A percentile compares a stretch with the other conserved stretches of the same genome.
phyloP scores from a whole-genome alignment of 37 sponge, comb jelly and placozoan species.

The Corticium candelabrum region DNA sequence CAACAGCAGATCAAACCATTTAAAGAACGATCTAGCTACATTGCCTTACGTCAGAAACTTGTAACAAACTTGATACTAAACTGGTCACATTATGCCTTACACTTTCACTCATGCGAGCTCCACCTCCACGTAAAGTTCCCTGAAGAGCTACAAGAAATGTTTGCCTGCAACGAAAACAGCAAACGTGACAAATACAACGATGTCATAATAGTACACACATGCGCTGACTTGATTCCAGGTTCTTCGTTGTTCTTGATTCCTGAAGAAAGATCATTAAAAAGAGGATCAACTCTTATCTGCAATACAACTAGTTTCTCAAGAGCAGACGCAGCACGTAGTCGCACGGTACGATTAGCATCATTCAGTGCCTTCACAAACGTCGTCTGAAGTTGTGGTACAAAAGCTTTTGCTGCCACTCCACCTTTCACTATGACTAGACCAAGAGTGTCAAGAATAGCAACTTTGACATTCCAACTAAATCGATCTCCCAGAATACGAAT shows the following conservation, averaged over 20 bases:
- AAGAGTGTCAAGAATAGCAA: constrained; percentile 83
- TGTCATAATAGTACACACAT: too few species aligned
- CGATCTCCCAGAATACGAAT: constrained; percentile 90
- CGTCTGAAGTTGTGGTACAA: constrained; percentile 90
- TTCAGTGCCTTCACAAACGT: constrained; percentile 91
- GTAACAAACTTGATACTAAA: neutral
- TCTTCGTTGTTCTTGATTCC: constrained; percentile 72
- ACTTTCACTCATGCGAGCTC: neutral
- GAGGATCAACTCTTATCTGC: constrained; percentile 65
- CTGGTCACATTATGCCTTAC: neutral
- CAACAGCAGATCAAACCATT: too few species aligned
- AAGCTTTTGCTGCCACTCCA: constrained; percentile 69
- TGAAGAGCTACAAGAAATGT: neutral
- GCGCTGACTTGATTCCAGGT: constrained; percentile 2
- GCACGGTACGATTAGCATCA: constrained; percentile 61
- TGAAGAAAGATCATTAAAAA: constrained; percentile 80
- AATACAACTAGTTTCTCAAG: constrained; percentile 53
- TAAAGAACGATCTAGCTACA: too few species aligned
- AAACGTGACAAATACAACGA: neutral
- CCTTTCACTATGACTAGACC: constrained; percentile 74
- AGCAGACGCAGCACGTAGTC: constrained; percentile 56
- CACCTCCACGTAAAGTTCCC: neutral
- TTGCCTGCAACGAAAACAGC: neutral
- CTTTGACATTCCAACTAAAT: constrained; percentile 60
- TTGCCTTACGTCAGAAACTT: neutral